phyloP scores from a whole-genome alignment of 2,797 vertebrate genomes.

The Centroberyx gerrardi region DNA sequence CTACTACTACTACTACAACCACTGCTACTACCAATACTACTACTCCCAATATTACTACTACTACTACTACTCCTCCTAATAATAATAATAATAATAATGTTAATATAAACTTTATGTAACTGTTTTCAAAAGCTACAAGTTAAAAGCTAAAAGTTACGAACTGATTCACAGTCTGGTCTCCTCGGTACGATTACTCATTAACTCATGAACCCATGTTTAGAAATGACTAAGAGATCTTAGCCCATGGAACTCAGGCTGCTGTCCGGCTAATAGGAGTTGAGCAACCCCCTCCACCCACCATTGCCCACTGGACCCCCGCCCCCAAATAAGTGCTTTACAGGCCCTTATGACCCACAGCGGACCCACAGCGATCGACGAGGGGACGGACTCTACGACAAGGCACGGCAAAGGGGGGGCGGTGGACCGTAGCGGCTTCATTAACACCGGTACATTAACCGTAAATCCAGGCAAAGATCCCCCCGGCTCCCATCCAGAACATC shows the following conservation, averaged over 20 bases:
- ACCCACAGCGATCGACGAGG: slow-evolving; percentile 60
- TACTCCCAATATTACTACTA: not conserved
- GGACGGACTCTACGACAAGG: slow-evolving; percentile 59
- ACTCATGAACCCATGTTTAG: not conserved
- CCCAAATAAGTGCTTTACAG: slow-evolving; percentile 37
- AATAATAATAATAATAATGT: no score
- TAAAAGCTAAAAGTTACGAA: no score
- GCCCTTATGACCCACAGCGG: slow-evolving; percentile 61
- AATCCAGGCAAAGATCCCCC: slow-evolving; percentile 75
- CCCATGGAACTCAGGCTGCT: not conserved
- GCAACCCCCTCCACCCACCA: slow-evolving; percentile 17
- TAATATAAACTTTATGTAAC: no score
- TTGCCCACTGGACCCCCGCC: slow-evolving; percentile 36
- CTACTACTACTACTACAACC: not conserved
- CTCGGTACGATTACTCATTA: not conserved
- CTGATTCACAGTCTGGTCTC: no score
- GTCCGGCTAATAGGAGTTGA: slow-evolving; percentile 14
- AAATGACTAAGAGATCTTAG: not conserved
- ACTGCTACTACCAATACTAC: not conserved
- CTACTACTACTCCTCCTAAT: not conserved
- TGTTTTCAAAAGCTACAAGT: no score
- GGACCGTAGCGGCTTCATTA: slow-evolving; percentile 82
- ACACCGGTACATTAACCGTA: slow-evolving; percentile 86
- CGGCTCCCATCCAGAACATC: slow-evolving; percentile 52
- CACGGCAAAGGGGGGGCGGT: slow-evolving; percentile 54